These are phyloP conservation scores for Chaetorhynchus papuensis DNA, from an alignment of 2,113 vertebrate species.

Conservation along the genomic window DNA sequence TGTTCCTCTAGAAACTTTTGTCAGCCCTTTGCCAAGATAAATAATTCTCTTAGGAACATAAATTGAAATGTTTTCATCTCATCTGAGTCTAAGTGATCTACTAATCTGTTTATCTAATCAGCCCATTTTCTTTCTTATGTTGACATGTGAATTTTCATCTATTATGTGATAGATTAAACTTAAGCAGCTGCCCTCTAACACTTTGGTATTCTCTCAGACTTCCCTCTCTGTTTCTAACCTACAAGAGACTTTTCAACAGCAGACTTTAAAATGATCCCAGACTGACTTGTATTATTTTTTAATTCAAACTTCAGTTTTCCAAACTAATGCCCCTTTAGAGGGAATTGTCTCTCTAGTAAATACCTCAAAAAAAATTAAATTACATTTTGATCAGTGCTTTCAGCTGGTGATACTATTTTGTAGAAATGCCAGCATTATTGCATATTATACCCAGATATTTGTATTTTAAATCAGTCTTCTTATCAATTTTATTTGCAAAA, in stretches of 20 bases:
- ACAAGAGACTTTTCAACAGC: background rate
- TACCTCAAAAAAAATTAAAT: conserved; percentile 1
- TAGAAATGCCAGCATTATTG: background rate
- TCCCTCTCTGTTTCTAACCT: background rate
- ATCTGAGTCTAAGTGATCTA: background rate
- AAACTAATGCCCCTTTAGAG: background rate
- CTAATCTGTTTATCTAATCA: background rate
- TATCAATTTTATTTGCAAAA: background rate
- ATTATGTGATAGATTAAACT: background rate
- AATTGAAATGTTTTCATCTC: background rate
- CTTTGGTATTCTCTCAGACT: background rate
- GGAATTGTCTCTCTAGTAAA: background rate
- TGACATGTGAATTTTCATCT: background rate
- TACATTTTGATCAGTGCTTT: conserved; percentile 2
- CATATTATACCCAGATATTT: background rate
- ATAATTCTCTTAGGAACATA: background rate
- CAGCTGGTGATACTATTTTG: background rate
- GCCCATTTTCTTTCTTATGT: background rate
- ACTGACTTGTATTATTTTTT: background rate
- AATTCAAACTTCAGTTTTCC: background rate
- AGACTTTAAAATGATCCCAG: background rate
- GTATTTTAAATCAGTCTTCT: background rate
- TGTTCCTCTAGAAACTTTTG: background rate
- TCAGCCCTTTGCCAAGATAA: background rate
- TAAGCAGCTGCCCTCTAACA: background rate